Evolutionary conservation across 2,888 invertebrate species (phyloP), one percentile per base, ranked within the genome.

Genomic region (Asteroscopus sphinx): DNA sequence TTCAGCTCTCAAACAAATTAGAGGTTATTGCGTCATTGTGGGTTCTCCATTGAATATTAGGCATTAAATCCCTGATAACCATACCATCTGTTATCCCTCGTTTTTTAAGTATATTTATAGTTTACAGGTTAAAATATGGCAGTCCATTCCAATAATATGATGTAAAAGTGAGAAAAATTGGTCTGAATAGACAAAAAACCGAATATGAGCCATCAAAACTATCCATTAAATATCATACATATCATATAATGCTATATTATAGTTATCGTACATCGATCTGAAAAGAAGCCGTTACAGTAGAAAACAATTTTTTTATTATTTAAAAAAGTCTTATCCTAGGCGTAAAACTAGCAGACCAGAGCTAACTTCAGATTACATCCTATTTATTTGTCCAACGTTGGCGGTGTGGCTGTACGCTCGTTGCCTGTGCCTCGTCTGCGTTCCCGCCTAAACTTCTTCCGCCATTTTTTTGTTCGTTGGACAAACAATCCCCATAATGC

Each of bases 111-210:
- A 70, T 83, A 77, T 74, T 81, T 83, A 87, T 75, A 88, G 86
- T 84, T 67, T 84, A 87, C 73, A 85, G 86, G 81, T 85, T 87
- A 88, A 88, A 87, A 88, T 87, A 91, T 93, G 93, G 93, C 93
- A 93, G 93, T 93, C 89, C 90, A 87, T 89, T 89, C 84, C 84
- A 86, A 88, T 83, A 83, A 83, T 83, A 88, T 79, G 77, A 87
- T 89, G 90, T 91, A 90, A 89, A 91, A 90, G 85, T 90, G 90
- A 89, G 88, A 89, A 90, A 91, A 92, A 91, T 93, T 93, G 93
- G 93, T 93, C 93, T 88, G 89, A 91, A 89, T 86, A 84, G 80
- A 88, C 70, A 87, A 84, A 80, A 82, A 88, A 85, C 76, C 68
- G 79, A 86, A 84, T 67, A 78, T 82, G 89, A 88, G 81, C 80